Evolutionary conservation across 2,888 invertebrate genomes (phyloP), one percentile per base, ranked within the genome.

Genomic region (Drosophila conformis): DNA sequence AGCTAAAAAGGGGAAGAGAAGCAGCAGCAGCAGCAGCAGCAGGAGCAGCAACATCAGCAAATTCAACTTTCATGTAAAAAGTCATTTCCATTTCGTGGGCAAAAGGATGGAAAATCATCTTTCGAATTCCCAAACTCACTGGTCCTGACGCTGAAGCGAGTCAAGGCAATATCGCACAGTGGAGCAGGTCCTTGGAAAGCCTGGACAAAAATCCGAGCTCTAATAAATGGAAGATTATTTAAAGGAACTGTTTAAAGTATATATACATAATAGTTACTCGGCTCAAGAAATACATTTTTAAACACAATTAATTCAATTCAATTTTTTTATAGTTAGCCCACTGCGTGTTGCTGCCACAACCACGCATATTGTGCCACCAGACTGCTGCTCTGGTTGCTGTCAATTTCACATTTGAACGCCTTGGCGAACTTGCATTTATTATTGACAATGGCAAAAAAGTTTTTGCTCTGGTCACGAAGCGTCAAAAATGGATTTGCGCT

Each of bases 371-470:
- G 29, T 61, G 42, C 52, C 42, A 49, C 38, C 52, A 56, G 40
- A 33, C 25, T 31, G 15, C 29, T 52, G 59, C 38, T 72, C 62
- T 46, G 71, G 63, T 40, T 69, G 83, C 90, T 82, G 83, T 85
- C 84, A 90, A 90, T 85, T 85, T 85, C 83, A 90, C 82, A 88
- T 83, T 88, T 85, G 61, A 70, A 74, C 71, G 78, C 80, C 83
- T 68, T 66, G 72, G 69, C 60, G 68, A 73, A 78, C 76, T 69
- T 72, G 73, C 81, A 88, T 88, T 88, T 88, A 88, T 90, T 85
- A 88, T 88, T 88, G 83, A 83, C 89, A 85, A 86, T 90, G 87
- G 77, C 68, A 70, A 80, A 85, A 90, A 90, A 31, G 72, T 86
- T 85, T 90, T 80, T 65, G 69, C 72, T 72, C 56, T 70, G 72